phyloP scores from a whole-genome alignment of 53 echinoderm and acorn worm genomes.

The Temnopleurus reevesii region DNA sequence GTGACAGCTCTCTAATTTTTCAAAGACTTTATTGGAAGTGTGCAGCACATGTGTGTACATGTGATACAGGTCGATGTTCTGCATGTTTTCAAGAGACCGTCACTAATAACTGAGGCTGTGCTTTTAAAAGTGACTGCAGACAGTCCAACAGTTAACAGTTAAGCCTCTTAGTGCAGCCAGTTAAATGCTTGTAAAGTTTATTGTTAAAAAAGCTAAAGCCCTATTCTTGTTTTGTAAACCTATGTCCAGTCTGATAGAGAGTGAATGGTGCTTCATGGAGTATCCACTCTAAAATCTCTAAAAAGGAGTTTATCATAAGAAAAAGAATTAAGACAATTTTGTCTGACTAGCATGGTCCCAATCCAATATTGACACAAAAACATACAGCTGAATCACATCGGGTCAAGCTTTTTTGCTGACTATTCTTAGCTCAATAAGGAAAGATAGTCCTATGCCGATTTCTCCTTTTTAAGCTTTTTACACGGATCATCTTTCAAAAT shows the following conservation, averaged over 20 bases:
- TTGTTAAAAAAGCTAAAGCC: background rate
- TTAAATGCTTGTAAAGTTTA: background rate
- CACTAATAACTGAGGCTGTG: background rate
- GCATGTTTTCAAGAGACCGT: background rate
- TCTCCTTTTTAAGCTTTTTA: too few species aligned
- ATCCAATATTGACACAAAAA: too few species aligned
- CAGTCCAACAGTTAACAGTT: constrained; percentile 17
- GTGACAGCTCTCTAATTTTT: too few species aligned
- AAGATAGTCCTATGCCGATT: too few species aligned
- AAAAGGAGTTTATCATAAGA: background rate
- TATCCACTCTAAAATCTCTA: background rate
- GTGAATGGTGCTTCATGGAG: background rate
- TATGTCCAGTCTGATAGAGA: background rate
- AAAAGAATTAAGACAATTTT: too few species aligned
- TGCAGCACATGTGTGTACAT: background rate
- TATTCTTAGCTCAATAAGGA: too few species aligned
- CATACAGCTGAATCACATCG: too few species aligned
- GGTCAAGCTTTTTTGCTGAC: too few species aligned
- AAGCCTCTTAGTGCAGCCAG: constrained; percentile 9
- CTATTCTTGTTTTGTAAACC: constrained; percentile 30
- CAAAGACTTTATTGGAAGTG: background rate
- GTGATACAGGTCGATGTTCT: too few species aligned
- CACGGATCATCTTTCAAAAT: too few species aligned
- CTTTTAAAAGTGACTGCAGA: background rate
- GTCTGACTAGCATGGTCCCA: too few species aligned